phyloP scores from a whole-genome alignment of 2,797 vertebrate species.

The Dallia pectoralis region DNA sequence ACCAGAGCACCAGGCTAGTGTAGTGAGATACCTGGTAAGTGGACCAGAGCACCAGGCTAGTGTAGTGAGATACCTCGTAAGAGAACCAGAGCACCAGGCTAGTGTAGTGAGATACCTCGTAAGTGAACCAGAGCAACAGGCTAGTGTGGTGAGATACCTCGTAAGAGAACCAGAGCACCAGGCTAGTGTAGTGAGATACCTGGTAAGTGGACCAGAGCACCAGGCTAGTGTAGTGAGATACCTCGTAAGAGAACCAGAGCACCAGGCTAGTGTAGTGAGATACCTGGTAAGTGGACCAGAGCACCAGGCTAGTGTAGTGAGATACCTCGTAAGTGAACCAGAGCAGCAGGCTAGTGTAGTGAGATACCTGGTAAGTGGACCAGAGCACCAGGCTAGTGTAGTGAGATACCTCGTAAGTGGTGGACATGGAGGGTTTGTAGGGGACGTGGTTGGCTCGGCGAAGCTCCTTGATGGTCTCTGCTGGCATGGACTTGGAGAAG shows the following conservation, averaged over 20 bases:
- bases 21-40: conserved; percentile 78
- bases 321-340: conserved; percentile 83
- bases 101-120: conserved; percentile 70
- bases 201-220: conserved; percentile 75
- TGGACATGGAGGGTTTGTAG: conserved; percentile 86
- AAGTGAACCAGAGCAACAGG: conserved; percentile 58
- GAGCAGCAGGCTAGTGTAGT: no score
- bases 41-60: conserved; percentile 32
- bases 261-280: no score
- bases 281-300: conserved; percentile 83
- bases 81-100: conserved; percentile 37
- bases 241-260: conserved; percentile 79
- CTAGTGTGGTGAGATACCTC: conserved; percentile 68
- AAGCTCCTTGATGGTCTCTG: conserved; percentile 87
- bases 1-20: no score
- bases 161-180: conserved; percentile 58
- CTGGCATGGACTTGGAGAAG: conserved; percentile 90
- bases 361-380: conserved; percentile 82
- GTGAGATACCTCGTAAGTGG: conserved; percentile 80
- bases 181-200: conserved; percentile 56
- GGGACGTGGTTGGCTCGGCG: conserved; percentile 83
- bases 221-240: conserved; percentile 36
- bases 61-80: conserved; percentile 73
- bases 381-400: no score
- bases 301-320: no score